Percentiles rank a stretch among this genome's conserved stretches.
These are phyloP conservation scores for Cyclargus thomasi DNA, from an alignment of 1,140 invertebrate genomes.

Conservation along the genomic window DNA sequence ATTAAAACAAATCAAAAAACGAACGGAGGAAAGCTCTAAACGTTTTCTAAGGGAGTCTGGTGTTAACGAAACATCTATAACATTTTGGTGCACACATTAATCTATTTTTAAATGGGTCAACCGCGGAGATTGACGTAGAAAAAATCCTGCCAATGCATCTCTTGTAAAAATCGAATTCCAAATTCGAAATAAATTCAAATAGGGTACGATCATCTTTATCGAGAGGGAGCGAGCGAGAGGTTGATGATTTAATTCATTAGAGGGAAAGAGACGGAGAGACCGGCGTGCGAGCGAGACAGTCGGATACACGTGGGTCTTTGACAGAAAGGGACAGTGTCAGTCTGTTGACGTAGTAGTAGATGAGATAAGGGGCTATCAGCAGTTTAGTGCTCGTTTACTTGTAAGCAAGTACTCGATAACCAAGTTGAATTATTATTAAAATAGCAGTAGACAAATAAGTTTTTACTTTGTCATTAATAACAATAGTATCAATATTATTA, in stretches of 20 bases:
- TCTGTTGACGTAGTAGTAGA: conserved; percentile 72
- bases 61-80: no score
- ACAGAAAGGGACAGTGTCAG: conserved; percentile 41
- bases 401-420: conserved; percentile 39
- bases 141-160: conserved; percentile 22
- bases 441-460: not conserved
- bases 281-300: conserved; percentile 41
- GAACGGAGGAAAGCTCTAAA: no score
- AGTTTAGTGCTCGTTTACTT: conserved; percentile 46
- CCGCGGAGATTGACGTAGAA: not conserved
- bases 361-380: conserved; percentile 73
- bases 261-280: conserved; percentile 42
- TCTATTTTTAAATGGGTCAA: conserved; percentile 16
- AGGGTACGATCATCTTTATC: conserved; percentile 61
- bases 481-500: no score
- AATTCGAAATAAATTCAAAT: conserved; percentile 67
- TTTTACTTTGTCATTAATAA: no score
- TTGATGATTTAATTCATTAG: conserved; percentile 72
- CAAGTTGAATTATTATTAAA: not conserved
- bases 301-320: conserved; percentile 25
- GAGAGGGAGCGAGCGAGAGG: conserved; percentile 58
- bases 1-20: no score
- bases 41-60: no score
- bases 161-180: conserved; percentile 45
- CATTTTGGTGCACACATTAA: not conserved